These are phyloP conservation scores for Tolmerus cingulatus DNA, from an alignment of 2,888 invertebrate genomes.

Conservation along the genomic window DNA sequence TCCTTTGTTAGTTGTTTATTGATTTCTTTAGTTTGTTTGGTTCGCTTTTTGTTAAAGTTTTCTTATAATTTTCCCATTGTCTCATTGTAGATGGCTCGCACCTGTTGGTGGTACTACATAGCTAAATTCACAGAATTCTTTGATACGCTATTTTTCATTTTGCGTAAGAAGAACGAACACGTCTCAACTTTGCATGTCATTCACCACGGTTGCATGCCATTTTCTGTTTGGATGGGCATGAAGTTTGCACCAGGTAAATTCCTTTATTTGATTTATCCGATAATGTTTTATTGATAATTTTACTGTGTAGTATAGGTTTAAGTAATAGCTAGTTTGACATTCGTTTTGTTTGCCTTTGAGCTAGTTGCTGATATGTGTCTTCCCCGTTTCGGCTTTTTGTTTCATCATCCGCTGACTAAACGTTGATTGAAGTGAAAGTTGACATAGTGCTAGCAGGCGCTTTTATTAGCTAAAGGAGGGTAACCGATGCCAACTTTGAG, in stretches of 20 bases:
- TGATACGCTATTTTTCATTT: conserved; percentile 95
- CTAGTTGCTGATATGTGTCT: background rate
- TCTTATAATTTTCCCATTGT: conserved; percentile 48
- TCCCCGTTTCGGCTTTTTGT: background rate
- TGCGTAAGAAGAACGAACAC: conserved; percentile 93
- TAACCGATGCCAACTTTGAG: background rate
- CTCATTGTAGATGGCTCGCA: conserved; percentile 80
- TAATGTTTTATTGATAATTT: conserved; percentile 9
- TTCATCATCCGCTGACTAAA: background rate
- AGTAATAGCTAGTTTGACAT: background rate
- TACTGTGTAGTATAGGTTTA: background rate
- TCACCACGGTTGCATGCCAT: conserved; percentile 96
- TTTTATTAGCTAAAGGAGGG: conserved; percentile 22
- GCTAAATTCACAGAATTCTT: conserved; percentile 97
- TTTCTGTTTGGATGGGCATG: conserved; percentile 94
- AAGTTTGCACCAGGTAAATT: conserved; percentile 88
- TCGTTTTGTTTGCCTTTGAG: background rate
- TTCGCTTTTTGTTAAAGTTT: conserved; percentile 4
- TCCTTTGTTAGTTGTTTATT: background rate
- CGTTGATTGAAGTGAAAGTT: conserved; percentile 12
- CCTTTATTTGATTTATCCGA: conserved; percentile 29
- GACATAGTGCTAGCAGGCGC: background rate
- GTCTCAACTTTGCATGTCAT: conserved; percentile 94
- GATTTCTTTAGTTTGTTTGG: background rate
- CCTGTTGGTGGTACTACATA: conserved; percentile 97